Evolutionary conservation across 2,888 invertebrate species (phyloP).

Genomic region (Ashinkailepas kermadecensis): DNA sequence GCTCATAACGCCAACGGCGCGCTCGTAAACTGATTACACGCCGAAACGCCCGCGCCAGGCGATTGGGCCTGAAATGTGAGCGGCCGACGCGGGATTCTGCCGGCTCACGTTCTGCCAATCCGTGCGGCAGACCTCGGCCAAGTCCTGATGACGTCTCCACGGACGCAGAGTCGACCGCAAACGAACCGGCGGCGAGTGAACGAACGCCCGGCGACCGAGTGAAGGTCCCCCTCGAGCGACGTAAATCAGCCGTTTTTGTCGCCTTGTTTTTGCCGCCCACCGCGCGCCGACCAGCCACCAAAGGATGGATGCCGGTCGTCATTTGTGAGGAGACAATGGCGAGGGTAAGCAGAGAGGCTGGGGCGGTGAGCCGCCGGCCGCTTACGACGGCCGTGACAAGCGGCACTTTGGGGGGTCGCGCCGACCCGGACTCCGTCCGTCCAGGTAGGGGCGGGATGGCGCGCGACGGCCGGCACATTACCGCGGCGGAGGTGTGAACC

Average conservation of each 20-base stretch:
- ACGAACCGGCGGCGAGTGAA: neutral
- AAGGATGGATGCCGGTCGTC: neutral
- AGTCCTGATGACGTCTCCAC: neutral
- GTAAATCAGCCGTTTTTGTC: neutral
- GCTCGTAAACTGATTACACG: neutral
- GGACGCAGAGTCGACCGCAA: neutral
- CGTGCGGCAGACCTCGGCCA: neutral
- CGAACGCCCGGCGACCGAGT: neutral
- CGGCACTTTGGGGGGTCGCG: neutral
- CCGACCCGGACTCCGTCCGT: neutral
- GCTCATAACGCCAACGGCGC: neutral
- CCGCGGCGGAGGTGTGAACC: neutral
- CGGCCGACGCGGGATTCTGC: neutral
- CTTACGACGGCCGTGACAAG: neutral
- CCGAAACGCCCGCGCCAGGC: neutral
- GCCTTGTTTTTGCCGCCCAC: neutral
- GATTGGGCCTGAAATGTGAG: neutral
- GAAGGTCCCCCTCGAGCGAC: neutral
- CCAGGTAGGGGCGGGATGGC: neutral
- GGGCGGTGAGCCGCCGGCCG: neutral
- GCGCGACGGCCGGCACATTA: neutral
- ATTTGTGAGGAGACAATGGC: neutral
- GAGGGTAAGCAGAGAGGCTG: neutral
- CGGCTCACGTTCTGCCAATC: neutral
- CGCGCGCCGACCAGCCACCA: neutral